A percentile compares a stretch with the other conserved stretches of the same genome.
Evolutionary conservation across 2,888 invertebrate species (phyloP).

Genomic region (Megalurothrips usitatus): DNA sequence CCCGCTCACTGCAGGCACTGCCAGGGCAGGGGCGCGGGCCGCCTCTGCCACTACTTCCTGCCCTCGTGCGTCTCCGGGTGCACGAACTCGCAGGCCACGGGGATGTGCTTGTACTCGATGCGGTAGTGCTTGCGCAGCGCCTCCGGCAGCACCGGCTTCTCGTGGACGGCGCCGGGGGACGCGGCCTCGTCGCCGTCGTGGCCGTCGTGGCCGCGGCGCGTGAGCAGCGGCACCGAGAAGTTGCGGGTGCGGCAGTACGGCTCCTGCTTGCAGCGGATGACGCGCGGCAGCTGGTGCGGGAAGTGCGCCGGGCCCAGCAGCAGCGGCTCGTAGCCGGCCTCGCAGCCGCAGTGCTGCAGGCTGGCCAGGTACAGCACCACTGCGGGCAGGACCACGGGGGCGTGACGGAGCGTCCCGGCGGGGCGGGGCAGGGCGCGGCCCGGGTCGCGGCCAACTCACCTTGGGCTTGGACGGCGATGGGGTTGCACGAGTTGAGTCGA

Average conservation of each 20-base stretch:
- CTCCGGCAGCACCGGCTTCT: neutral
- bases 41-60: neutral
- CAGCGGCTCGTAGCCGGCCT: neutral
- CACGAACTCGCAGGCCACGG: slow-evolving; percentile 18
- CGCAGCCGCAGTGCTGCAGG: neutral
- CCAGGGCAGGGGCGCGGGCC: too few relatives aligned
- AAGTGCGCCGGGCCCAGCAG: neutral
- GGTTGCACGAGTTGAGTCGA: neutral
- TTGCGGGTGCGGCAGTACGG: neutral
- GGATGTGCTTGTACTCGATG: neutral
- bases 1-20: too few relatives aligned
- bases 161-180: neutral
- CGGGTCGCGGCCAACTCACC: neutral
- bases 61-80: neutral
- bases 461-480: neutral
- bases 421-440: too few relatives aligned
- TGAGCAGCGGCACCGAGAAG: neutral
- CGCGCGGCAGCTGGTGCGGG: neutral
- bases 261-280: neutral
- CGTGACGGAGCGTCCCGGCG: too few relatives aligned
- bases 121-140: neutral
- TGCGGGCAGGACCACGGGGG: neutral
- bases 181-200: neutral
- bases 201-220: neutral
- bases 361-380: neutral